Conservation (phyloP, 2,113 vertebrate genomes). For the Bostrychus sinensis region DNA sequence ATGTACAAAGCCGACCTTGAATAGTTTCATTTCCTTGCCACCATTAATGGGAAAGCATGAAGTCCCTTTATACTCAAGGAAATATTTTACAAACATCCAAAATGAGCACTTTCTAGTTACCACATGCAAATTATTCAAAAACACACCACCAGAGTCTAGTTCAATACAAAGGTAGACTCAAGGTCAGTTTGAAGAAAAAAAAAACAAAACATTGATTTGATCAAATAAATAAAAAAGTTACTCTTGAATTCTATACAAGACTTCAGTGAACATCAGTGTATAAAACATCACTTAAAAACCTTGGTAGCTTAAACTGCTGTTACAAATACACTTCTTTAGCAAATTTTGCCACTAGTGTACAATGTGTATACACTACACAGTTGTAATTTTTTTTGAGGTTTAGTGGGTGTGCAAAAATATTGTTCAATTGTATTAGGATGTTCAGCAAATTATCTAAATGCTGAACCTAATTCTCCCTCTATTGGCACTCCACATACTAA, state of each 20-base stretch:
- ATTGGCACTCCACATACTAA: constrained; percentile 30
- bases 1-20: constrained; percentile 79
- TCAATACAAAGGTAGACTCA: constrained; percentile 70
- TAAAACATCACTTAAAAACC: constrained; percentile 76
- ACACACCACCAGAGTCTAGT: constrained; percentile 63
- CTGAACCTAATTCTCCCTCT: constrained; percentile 38
- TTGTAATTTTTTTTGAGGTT: constrained; percentile 65
- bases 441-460: constrained; percentile 43
- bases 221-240: constrained; percentile 75
- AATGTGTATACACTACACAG: constrained; percentile 47
- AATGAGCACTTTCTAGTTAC: constrained; percentile 63
- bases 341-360: constrained; percentile 45
- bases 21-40: constrained; percentile 66
- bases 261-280: constrained; percentile 76
- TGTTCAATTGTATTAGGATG: constrained; percentile 23
- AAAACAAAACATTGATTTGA: constrained; percentile 49
- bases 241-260: constrained; percentile 77
- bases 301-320: constrained; percentile 81
- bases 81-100: constrained; percentile 59
- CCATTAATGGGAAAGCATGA: constrained; percentile 50
- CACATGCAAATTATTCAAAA: constrained; percentile 70
- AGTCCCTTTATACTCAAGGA: constrained; percentile 63
- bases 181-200: constrained; percentile 66
- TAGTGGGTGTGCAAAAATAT: constrained; percentile 36
- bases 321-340: constrained; percentile 75